These are phyloP conservation scores for Melopsittacus undulatus DNA, from an alignment of 2,797 vertebrate species.

Conservation along the genomic window DNA sequence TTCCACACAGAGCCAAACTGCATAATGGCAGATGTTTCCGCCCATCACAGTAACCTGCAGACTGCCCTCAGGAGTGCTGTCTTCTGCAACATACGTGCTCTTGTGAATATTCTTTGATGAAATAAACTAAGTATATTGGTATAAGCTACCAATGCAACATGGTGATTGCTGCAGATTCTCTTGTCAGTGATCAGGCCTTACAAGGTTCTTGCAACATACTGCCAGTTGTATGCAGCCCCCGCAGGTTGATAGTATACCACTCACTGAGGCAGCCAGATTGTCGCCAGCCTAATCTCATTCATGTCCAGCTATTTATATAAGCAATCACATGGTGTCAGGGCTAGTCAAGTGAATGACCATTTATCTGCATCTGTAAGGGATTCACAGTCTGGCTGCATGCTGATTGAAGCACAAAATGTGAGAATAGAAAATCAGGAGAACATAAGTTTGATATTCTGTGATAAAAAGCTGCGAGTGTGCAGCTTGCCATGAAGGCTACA, in stretches of 20 bases:
- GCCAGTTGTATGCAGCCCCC: slow-evolving; percentile 9
- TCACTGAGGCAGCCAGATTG: not conserved
- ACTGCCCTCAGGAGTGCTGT: not conserved
- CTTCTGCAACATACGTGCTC: not conserved
- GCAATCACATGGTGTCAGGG: not conserved
- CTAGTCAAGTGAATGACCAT: not conserved
- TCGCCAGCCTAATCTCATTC: slow-evolving; percentile 21
- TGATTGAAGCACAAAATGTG: not conserved
- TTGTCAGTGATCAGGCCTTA: not conserved
- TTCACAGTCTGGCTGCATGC: not conserved
- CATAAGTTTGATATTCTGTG: not conserved
- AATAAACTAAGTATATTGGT: not conserved
- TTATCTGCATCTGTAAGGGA: not conserved
- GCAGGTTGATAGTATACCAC: not conserved
- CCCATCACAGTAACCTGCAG: fast-evolving
- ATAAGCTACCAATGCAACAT: not conserved
- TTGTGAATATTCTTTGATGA: not conserved
- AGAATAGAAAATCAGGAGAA: not conserved
- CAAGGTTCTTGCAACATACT: not conserved
- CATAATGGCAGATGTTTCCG: not conserved
- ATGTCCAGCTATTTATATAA: slow-evolving; percentile 1
- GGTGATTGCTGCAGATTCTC: not conserved
- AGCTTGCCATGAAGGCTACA: not conserved
- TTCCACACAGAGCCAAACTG: not conserved
- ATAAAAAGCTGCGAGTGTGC: not conserved